These are phyloP conservation scores for Schizothorax lantsangensis DNA, from an alignment of 2,797 vertebrate genomes.

Conservation along the genomic window DNA sequence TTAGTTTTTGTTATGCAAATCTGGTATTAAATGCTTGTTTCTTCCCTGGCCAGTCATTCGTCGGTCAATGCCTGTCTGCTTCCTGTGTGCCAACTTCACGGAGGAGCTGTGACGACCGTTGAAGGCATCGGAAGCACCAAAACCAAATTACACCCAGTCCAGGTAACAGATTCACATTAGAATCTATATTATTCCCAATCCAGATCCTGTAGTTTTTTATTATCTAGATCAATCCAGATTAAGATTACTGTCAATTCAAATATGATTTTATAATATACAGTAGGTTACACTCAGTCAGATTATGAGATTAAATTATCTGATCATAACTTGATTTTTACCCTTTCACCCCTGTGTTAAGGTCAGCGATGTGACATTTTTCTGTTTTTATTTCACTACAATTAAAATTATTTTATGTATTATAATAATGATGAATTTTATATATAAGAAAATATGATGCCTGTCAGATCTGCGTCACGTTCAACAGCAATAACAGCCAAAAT, in stretches of 20 bases:
- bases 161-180: conserved; percentile 70
- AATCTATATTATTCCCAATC: neutral
- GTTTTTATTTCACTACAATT: too few relatives aligned
- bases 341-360: neutral
- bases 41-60: conserved; percentile 78
- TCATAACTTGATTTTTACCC: neutral
- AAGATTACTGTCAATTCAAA: neutral
- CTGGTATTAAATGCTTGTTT: neutral
- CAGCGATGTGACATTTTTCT: neutral
- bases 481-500: too few relatives aligned
- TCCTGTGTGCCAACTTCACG: conserved; percentile 83
- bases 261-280: neutral
- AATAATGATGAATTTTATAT: too few relatives aligned
- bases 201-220: neutral
- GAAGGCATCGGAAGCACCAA: conserved; percentile 86
- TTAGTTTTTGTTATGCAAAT: neutral
- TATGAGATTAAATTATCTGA: neutral
- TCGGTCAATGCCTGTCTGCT: conserved; percentile 82
- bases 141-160: conserved; percentile 84
- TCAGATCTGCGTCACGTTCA: too few relatives aligned
- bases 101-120: conserved; percentile 83
- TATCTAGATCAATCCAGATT: neutral
- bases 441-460: too few relatives aligned
- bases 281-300: neutral
- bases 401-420: too few relatives aligned